Evolutionary conservation across 1,140 invertebrate genomes (phyloP), one percentile per base, ranked within the genome.

Genomic region (Drosophila sturtevanti): DNA sequence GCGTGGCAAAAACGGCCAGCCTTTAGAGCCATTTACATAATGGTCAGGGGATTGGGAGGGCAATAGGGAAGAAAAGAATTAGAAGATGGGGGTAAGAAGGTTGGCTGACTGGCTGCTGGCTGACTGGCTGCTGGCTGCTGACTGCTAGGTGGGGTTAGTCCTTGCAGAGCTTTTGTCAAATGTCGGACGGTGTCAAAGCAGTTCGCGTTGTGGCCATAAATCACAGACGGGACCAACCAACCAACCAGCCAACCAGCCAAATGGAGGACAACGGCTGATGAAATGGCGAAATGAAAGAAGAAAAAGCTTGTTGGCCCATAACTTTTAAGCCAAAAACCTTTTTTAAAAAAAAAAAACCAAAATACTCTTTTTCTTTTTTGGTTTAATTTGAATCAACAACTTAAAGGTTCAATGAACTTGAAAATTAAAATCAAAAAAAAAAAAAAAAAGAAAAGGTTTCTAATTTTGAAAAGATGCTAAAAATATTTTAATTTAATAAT

Each of bases 151-250:
- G 38, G 14, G 38, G 52, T 48, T 41, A 27, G 65, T 71, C 51
- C 64, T 58, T 37, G 64, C 75, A 67, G 63, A 72, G 84, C 84
- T 89, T 87, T 89, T 87, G 84, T 87, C 84, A 89, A 89, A 87
- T 82, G 82, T 87, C 79, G 79, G 76, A 63, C 84, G 84, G 73
- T 82, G 84, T 89, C 82, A 87, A 82, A 89, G 82, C 75, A 77
- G 68, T 72, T 78, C 79, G 84, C 79, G 85, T 61, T 68, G 73
- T 73, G 79, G 76, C 72, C 84, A 87, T 87, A 87, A 87, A 87
- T 87, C 84, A 87, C 84, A 63, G 79, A 37, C 55, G 65, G 62
- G 59, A 70, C 60, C 64, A 67, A 44, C 60, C 44, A 76, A 62
- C 63, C 16, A 44, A 21, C 41, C 41, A 48, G 4, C 41, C 41